Base-by-base conservation (phyloP, 23 tunicate genomes). In the Oikopleura albicans region DNA sequence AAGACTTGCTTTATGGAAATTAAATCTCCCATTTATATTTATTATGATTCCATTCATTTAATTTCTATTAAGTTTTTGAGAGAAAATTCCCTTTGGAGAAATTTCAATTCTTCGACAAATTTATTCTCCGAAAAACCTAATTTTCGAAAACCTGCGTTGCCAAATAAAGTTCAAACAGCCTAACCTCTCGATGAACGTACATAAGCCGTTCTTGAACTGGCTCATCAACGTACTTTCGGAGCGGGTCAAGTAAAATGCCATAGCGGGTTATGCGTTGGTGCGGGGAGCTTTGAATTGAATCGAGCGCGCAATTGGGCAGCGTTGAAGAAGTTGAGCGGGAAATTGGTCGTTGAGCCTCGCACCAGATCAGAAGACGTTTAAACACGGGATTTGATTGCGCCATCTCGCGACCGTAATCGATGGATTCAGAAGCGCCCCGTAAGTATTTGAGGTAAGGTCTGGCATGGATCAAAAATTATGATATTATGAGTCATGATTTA, bases 201-300 rank as follows among this genome's bases (percentile, higher is more conserved):
- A n/a, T n/a, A n/a, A n/a, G n/a, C n/a, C n/a, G n/a, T n/a, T n/a
- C n/a, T n/a, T n/a, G n/a, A n/a, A n/a, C n/a, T n/a, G n/a, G n/a
- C n/a, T n/a, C n/a, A n/a, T n/a, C n/a, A n/a, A n/a, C n/a, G n/a
- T n/a, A n/a, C n/a, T n/a, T n/a, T n/a, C n/a, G n/a, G n/a, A 71
- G 2, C 4, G 79, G 79, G 37, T 16, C 4, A 34, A 71, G 33
- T 37, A 71, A 71, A 16, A 71, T 16, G 2, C 79, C 79, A 29
- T 71, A 71, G 2, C 79, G 27, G 36, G 79, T 71, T 22, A 71
- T 71, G 28, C 79, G 28, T 71, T 71, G 79, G 31, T 71, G 79
- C 28, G 79, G 79, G 4, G 79, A 71, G 37, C 36, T 22, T 12
- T 12, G 79, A 29, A 71, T 71, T 37, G 79, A 71, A 2, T 71